Base-by-base conservation (phyloP, 2,797 vertebrate species). In the Ambastaia sidthimunki region DNA sequence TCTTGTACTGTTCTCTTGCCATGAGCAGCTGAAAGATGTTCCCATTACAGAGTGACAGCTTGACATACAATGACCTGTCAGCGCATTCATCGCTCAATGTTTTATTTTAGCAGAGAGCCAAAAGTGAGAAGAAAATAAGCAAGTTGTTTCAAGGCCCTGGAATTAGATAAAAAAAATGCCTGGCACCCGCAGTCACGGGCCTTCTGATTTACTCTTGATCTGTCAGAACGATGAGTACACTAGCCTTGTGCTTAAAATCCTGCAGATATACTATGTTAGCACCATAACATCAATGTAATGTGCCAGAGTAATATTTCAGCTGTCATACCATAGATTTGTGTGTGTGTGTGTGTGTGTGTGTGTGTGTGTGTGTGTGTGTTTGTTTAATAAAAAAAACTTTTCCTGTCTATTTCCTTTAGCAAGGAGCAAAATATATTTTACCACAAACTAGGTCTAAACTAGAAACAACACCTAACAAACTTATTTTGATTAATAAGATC, bases 51-150 rank as follows among this genome's bases (percentile, higher is more conserved):
- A 96, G 93, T 95, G 95, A 95, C 94, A 95, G 95, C 89, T 94
- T 95, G 95, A 96, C 95, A 96, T 93, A 94, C 94, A 93, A 92
- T 95, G 95, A 95, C 95, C 96, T 94, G 93, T 95, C 94, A 96
- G 94, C 90, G 91, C 94, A 95, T 96, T 94, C 94, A 94, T 96
- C 95, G 95, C 93, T 90, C 94, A 90, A 90, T 94, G 95, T 95
- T 96, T 95, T 95, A 95, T 95, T 95, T 95, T 94, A 95, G 92
- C 87, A 88, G 93, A 91, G 91, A 95, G 94, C 93, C 93, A 95
- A 94, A 85, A 94, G 94, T 92, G 92, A 91, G 92, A 91, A 87
- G 94, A 96, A 96, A 95, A 96, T 95, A 95, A 95, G 94, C 95
- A 95, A 95, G 95, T 94, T 95, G 95, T 95, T 96, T 95, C 93